phyloP scores from a whole-genome alignment of 2,113 vertebrate species.

The Phylloscopus trochiloides region DNA sequence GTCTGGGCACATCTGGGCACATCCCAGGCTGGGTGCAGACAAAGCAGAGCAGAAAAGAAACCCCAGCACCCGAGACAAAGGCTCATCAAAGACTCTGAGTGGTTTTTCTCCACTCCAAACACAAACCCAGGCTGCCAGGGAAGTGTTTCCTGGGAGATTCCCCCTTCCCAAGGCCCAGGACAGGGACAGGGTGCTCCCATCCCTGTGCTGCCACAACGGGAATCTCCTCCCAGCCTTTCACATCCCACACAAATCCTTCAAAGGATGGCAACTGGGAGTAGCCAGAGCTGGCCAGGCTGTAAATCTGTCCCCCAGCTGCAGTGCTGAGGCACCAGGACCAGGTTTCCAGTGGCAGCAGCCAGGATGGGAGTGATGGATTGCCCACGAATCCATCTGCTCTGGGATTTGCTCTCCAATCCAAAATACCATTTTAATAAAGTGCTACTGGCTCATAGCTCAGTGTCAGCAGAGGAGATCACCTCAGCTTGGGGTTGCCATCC shows the following conservation, averaged over 20 bases:
- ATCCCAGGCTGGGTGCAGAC: neutral
- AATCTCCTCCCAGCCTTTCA: neutral
- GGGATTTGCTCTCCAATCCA: neutral
- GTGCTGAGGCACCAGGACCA: neutral
- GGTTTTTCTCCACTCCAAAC: neutral
- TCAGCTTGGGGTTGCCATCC: neutral
- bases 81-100: accelerated
- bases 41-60: neutral
- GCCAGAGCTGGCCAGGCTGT: neutral
- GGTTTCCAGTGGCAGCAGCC: neutral
- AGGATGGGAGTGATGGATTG: neutral
- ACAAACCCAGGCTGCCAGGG: neutral
- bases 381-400: neutral
- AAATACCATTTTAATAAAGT: constrained; percentile 10
- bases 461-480: neutral
- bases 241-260: neutral
- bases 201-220: accelerated
- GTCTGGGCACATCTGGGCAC: neutral
- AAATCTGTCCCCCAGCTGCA: neutral
- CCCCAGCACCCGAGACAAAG: accelerated
- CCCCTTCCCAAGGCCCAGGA: neutral
- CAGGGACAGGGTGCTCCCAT: accelerated
- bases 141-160: neutral
- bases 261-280: neutral
- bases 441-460: neutral